Conservation (phyloP, 2,888 invertebrate genomes). For the Creontiades dilutus region DNA sequence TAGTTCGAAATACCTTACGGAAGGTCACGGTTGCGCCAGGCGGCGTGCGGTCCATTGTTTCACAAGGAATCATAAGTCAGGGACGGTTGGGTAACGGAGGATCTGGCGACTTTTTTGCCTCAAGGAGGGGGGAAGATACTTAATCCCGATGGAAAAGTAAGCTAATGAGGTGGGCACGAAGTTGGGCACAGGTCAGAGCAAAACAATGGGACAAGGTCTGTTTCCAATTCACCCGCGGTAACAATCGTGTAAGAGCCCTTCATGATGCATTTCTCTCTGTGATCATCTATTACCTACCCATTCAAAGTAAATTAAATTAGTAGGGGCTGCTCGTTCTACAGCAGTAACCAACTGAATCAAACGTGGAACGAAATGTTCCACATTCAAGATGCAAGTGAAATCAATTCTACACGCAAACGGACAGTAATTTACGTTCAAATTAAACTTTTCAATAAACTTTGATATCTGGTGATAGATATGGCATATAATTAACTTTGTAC, state of each 20-base stretch:
- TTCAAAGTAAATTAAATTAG: conserved; percentile 16
- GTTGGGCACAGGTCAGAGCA: conserved; percentile 33
- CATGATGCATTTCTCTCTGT: conserved; percentile 19
- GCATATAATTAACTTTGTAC: too few species aligned
- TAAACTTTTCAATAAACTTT: too few species aligned
- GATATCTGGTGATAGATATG: too few species aligned
- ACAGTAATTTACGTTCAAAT: too few species aligned
- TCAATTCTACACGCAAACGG: too few species aligned
- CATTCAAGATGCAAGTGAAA: too few species aligned
- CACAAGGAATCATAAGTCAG: conserved; percentile 22
- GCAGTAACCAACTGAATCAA: not conserved
- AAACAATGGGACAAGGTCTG: conserved; percentile 36
- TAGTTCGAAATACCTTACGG: conserved; percentile 1
- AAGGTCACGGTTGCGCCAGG: conserved; percentile 18
- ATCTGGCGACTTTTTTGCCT: conserved; percentile 12
- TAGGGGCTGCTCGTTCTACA: not conserved
- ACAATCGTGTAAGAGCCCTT: conserved; percentile 17
- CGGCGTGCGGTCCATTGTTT: conserved; percentile 14
- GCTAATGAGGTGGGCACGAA: conserved; percentile 50
- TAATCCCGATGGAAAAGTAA: conserved; percentile 30
- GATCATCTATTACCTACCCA: not conserved
- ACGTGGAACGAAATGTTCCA: not conserved
- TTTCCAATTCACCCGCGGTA: conserved; percentile 3
- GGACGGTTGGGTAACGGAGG: conserved; percentile 12
- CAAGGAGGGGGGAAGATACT: not conserved